These are phyloP conservation scores for Thunnus albacares DNA, from an alignment of 2,797 vertebrate species.

Conservation along the genomic window DNA sequence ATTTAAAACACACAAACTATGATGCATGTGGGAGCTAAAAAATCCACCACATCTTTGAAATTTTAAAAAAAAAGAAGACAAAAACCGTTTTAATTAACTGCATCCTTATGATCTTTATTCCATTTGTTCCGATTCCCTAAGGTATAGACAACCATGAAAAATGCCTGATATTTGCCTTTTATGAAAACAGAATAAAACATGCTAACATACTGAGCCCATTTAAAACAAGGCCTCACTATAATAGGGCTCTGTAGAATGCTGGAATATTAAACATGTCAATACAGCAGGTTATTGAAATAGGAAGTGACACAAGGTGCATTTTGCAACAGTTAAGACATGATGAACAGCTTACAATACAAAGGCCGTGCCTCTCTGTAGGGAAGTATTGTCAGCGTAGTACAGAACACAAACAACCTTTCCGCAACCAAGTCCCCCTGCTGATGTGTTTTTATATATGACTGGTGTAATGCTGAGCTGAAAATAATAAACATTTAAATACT, in stretches of 20 bases:
- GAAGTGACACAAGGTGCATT: conserved; percentile 60
- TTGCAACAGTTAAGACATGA: conserved; percentile 52
- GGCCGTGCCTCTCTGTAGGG: conserved; percentile 47
- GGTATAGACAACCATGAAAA: conserved; percentile 75
- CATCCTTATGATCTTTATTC: conserved; percentile 84
- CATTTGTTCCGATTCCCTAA: conserved; percentile 80
- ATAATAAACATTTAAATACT: conserved; percentile 80
- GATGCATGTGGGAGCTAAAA: conserved; percentile 60
- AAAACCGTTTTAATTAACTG: conserved; percentile 80
- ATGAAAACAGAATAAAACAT: conserved; percentile 81
- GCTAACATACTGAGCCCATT: conserved; percentile 71
- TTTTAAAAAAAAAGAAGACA: conserved; percentile 34
- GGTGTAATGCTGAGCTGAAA: conserved; percentile 52
- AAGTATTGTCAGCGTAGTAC: conserved; percentile 40
- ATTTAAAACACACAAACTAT: conserved; percentile 74
- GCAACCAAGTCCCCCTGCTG: conserved; percentile 34
- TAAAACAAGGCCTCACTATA: conserved; percentile 59
- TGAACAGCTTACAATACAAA: conserved; percentile 40
- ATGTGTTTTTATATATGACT: conserved; percentile 62
- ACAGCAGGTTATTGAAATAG: conserved; percentile 56
- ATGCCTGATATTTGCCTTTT: conserved; percentile 76
- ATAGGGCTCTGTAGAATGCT: conserved; percentile 35
- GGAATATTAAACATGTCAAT: conserved; percentile 72
- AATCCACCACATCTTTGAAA: conserved; percentile 72
- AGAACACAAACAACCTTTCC: conserved; percentile 49